phyloP scores from a whole-genome alignment of 2,888 invertebrate genomes.

The Conops quadrifasciatus region DNA sequence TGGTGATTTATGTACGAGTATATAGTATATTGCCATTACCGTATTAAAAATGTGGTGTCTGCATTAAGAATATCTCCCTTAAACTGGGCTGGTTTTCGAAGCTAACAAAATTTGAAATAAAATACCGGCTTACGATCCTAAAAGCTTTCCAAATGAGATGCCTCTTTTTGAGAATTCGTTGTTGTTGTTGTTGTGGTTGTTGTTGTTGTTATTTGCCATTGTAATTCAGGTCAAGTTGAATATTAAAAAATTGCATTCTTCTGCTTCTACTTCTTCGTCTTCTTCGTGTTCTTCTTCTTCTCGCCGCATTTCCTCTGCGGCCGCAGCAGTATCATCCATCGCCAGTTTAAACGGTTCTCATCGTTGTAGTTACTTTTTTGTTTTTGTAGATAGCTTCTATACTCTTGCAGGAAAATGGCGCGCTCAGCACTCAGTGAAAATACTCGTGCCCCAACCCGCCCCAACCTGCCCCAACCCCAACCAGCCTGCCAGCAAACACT shows the following conservation, averaged over 20 bases:
- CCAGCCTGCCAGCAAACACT: neutral
- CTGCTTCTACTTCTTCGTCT: neutral
- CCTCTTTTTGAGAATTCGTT: neutral
- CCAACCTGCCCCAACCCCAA: constrained; percentile 9
- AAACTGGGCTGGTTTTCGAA: no score
- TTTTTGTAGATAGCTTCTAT: neutral
- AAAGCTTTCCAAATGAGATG: no score
- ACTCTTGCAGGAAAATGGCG: neutral
- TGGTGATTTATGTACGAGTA: no score
- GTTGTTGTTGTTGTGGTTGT: constrained; percentile 1
- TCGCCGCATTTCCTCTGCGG: neutral
- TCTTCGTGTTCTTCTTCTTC: neutral
- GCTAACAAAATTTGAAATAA: no score
- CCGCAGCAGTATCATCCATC: neutral
- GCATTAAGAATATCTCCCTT: no score
- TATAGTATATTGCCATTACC: no score
- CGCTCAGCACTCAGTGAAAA: neutral
- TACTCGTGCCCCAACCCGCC: neutral
- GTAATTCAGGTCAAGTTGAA: constrained; percentile 49
- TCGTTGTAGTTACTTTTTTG: neutral
- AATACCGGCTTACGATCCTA: no score
- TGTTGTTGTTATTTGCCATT: constrained; percentile 17
- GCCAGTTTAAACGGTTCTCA: neutral
- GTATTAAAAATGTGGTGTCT: no score
- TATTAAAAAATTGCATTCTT: constrained; percentile 27